Evolutionary conservation across 2,797 vertebrate genomes (phyloP).

Genomic region (Sarcoramphus papa): DNA sequence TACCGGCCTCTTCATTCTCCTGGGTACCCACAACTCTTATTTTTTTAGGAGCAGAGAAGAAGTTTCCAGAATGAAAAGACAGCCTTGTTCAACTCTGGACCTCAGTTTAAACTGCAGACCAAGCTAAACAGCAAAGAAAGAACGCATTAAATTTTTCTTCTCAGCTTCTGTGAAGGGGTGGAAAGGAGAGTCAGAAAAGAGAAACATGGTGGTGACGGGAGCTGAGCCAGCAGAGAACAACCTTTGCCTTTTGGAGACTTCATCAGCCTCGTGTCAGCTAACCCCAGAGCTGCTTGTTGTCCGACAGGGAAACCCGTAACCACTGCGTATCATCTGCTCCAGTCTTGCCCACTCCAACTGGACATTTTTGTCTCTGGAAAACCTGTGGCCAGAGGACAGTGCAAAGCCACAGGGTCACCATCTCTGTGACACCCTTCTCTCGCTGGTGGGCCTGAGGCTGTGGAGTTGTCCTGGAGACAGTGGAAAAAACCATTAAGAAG

Average conservation of each 20-base stretch:
- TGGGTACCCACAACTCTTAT: background rate
- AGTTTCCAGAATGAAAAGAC: background rate
- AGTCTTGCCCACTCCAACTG: background rate
- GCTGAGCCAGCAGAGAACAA: background rate
- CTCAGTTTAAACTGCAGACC: background rate
- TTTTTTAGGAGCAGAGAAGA: background rate
- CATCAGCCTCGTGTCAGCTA: background rate
- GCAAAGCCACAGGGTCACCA: background rate
- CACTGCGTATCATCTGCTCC: accelerated
- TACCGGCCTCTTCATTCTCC: background rate
- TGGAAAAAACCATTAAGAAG: background rate
- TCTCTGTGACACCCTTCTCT: background rate
- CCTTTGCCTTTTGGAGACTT: background rate
- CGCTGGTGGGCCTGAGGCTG: background rate
- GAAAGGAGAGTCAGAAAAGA: background rate
- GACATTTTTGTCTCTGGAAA: background rate
- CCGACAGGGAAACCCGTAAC: background rate
- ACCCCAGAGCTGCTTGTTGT: background rate
- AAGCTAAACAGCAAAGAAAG: background rate
- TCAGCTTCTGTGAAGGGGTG: background rate
- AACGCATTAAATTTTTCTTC: background rate
- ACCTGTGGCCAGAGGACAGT: background rate
- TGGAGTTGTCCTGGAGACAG: background rate
- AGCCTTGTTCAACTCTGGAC: background rate
- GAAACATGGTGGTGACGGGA: background rate